Percentiles rank a stretch among this genome's conserved stretches.
Evolutionary conservation across 1,140 invertebrate species (phyloP).

Genomic region (Apis florea): DNA sequence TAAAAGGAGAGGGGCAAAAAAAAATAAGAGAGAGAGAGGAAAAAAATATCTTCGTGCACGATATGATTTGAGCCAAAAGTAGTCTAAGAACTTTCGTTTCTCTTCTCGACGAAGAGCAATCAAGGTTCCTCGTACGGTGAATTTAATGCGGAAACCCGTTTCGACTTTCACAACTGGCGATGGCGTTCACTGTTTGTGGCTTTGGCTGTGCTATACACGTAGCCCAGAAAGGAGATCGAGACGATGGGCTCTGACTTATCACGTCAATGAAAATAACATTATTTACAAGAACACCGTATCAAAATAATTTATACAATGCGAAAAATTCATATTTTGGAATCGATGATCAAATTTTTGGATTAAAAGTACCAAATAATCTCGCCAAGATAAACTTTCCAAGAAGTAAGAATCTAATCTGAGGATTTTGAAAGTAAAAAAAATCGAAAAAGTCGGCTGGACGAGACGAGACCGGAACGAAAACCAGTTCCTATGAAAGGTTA

Average conservation of each 20-base stretch:
- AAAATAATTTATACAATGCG: too few relatives aligned
- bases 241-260: not conserved
- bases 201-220: slow-evolving; percentile 5
- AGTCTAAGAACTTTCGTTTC: not conserved
- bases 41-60: too few relatives aligned
- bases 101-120: slow-evolving; percentile 30
- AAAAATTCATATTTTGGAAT: too few relatives aligned
- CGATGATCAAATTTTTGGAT: not conserved
- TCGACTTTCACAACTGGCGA: slow-evolving; percentile 51
- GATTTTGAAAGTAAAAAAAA: too few relatives aligned
- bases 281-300: too few relatives aligned
- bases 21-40: too few relatives aligned
- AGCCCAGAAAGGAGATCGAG: not conserved
- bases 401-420: not conserved
- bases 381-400: not conserved
- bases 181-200: slow-evolving; percentile 20
- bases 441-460: not conserved
- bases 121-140: slow-evolving; percentile 27
- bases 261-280: not conserved
- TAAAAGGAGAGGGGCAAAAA: too few relatives aligned
- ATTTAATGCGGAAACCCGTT: slow-evolving; percentile 56
- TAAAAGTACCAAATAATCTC: not conserved
- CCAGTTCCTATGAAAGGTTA: slow-evolving; percentile 12
- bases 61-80: not conserved
- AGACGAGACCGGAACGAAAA: slow-evolving; percentile 1